Percentiles rank a stretch among this genome's conserved stretches.
These are phyloP conservation scores for Anoplophora glabripennis DNA, from an alignment of 1,140 invertebrate species.

Conservation along the genomic window DNA sequence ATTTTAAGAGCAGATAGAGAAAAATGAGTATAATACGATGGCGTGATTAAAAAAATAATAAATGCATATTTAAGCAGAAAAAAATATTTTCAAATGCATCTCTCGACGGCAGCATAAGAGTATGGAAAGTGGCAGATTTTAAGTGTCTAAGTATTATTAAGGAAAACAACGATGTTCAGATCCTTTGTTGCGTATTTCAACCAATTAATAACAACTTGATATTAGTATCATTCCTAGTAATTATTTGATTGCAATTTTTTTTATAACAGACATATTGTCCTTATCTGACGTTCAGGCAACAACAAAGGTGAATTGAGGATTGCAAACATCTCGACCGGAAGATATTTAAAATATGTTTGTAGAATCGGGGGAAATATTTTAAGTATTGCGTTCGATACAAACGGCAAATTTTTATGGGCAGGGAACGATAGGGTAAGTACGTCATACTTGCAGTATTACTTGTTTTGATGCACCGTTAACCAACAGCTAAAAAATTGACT, in stretches of 20 bases:
- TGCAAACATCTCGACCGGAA: slow-evolving; percentile 84
- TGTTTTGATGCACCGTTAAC: no score
- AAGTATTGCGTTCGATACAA: slow-evolving; percentile 74
- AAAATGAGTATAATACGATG: no score
- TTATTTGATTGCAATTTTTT: slow-evolving; percentile 1
- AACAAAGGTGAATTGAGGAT: slow-evolving; percentile 72
- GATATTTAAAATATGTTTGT: slow-evolving; percentile 70
- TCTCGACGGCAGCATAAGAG: slow-evolving; percentile 68
- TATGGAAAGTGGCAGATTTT: slow-evolving; percentile 65
- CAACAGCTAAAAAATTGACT: not conserved
- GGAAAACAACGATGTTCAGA: slow-evolving; percentile 62
- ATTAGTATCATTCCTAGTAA: slow-evolving; percentile 63
- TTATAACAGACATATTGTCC: slow-evolving; percentile 3
- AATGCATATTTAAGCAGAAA: no score
- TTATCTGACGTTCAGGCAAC: slow-evolving; percentile 59
- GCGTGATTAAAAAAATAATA: no score
- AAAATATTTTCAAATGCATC: no score
- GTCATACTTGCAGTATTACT: no score
- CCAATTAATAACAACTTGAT: slow-evolving; percentile 88
- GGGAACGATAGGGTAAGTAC: slow-evolving; percentile 74
- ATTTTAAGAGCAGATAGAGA: no score
- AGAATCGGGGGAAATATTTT: slow-evolving; percentile 74
- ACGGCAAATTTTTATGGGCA: slow-evolving; percentile 76
- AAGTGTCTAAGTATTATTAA: slow-evolving; percentile 64
- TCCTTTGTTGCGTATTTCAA: slow-evolving; percentile 77